These are phyloP conservation scores for Caenorhabditis drosophilae DNA, from an alignment of 2,888 invertebrate species.

Conservation along the genomic window DNA sequence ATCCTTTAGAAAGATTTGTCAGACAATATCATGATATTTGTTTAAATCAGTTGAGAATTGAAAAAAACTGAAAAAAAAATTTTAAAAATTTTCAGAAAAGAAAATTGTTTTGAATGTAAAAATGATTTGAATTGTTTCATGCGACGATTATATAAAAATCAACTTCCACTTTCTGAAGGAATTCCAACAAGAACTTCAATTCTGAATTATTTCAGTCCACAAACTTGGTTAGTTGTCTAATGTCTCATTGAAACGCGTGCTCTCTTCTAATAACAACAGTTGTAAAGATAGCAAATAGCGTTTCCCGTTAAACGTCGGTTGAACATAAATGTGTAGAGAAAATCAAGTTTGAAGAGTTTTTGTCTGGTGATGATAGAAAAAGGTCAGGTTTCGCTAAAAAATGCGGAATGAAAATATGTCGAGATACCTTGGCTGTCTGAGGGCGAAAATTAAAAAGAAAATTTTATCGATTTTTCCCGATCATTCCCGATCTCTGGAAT, in stretches of 20 bases:
- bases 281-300: conserved; percentile 17
- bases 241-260: conserved; percentile 6
- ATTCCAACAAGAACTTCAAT: conserved; percentile 10
- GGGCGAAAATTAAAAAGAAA: conserved; percentile 10
- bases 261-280: conserved; percentile 1
- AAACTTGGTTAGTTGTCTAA: conserved; percentile 22
- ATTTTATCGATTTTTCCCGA: neutral
- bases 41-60: conserved; percentile 4
- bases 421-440: conserved; percentile 45
- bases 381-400: conserved; percentile 39
- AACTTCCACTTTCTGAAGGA: conserved; percentile 20
- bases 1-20: conserved; percentile 29
- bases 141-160: conserved; percentile 22
- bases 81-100: conserved; percentile 8
- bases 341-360: neutral
- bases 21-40: conserved; percentile 13
- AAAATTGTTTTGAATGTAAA: conserved; percentile 22
- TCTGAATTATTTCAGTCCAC: conserved; percentile 23
- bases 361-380: conserved; percentile 35
- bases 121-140: conserved; percentile 21
- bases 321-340: conserved; percentile 1
- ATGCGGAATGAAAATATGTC: conserved; percentile 31
- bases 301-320: conserved; percentile 29
- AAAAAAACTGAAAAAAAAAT: neutral
- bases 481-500: neutral